phyloP scores from a whole-genome alignment of 2,888 invertebrate species.

The Eupsilia transversa region DNA sequence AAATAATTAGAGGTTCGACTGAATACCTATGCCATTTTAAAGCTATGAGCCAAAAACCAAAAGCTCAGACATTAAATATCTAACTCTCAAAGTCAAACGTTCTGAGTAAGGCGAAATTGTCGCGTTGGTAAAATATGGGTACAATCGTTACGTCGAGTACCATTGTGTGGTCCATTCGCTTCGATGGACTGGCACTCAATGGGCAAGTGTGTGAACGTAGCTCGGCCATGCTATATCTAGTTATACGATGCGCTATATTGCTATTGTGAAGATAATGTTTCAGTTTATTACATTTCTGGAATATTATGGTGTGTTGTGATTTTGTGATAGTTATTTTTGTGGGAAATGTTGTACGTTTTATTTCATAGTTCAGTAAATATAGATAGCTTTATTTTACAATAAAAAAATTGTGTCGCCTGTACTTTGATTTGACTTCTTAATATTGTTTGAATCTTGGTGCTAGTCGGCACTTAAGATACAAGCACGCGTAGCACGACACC shows the following conservation, averaged over 20 bases:
- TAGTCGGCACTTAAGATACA: no score
- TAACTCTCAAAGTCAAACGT: conserved; percentile 21
- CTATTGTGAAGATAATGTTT: conserved; percentile 9
- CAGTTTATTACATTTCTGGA: conserved; percentile 17
- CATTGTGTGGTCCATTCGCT: conserved; percentile 48
- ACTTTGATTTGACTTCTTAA: no score
- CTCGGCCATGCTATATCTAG: conserved; percentile 15
- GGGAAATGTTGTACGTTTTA: background rate
- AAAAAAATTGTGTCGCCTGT: no score
- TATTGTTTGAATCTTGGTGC: no score
- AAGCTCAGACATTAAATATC: conserved; percentile 10
- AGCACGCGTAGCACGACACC: no score
- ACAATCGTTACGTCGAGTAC: conserved; percentile 31
- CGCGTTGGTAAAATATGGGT: conserved; percentile 46
- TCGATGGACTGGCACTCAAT: conserved; percentile 49
- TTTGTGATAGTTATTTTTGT: background rate
- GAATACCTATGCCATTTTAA: background rate
- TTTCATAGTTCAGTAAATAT: background rate
- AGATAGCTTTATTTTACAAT: background rate
- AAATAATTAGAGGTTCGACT: background rate
- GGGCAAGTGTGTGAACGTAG: conserved; percentile 29
- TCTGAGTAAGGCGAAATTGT: conserved; percentile 32
- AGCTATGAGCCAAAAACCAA: background rate
- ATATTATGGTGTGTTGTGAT: background rate
- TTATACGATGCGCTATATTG: background rate